A percentile compares a stretch with the other conserved stretches of the same genome.
These are phyloP conservation scores for Brachionus manjavacas DNA, from an alignment of 1,140 invertebrate species.

Conservation along the genomic window DNA sequence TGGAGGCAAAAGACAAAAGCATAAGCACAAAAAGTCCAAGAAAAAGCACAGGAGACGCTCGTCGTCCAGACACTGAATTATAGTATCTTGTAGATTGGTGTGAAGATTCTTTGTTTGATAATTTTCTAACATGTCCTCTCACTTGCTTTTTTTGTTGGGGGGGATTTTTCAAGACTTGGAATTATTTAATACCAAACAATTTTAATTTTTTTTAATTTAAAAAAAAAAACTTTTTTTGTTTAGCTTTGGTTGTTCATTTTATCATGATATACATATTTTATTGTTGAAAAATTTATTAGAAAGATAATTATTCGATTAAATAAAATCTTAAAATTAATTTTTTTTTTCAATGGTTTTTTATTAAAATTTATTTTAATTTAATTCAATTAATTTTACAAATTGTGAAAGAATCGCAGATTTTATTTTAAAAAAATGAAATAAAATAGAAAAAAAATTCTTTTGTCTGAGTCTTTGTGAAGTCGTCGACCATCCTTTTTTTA, in stretches of 20 bases:
- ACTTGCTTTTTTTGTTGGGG: not conserved
- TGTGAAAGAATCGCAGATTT: too few relatives aligned
- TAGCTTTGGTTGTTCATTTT: not conserved
- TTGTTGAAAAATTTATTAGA: not conserved
- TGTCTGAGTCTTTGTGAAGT: too few relatives aligned
- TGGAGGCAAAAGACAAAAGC: not conserved
- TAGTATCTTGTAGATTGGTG: not conserved
- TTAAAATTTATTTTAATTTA: too few relatives aligned
- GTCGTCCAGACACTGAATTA: not conserved
- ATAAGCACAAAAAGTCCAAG: constrained; percentile 22
- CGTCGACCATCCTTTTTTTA: too few relatives aligned
- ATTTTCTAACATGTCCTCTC: not conserved
- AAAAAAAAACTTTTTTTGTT: not conserved
- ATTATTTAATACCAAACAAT: not conserved
- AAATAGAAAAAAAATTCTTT: too few relatives aligned
- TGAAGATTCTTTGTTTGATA: not conserved
- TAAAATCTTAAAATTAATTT: not conserved
- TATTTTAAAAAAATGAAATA: too few relatives aligned
- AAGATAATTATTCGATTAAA: not conserved
- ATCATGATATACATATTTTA: not conserved
- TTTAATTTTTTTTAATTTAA: not conserved
- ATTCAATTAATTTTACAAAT: too few relatives aligned
- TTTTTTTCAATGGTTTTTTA: too few relatives aligned
- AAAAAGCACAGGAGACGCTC: not conserved
- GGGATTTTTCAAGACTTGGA: not conserved